A percentile compares a stretch with the other conserved stretches of the same genome.
phyloP scores from a whole-genome alignment of 1,140 invertebrate genomes.

The Copidosoma floridanum region DNA sequence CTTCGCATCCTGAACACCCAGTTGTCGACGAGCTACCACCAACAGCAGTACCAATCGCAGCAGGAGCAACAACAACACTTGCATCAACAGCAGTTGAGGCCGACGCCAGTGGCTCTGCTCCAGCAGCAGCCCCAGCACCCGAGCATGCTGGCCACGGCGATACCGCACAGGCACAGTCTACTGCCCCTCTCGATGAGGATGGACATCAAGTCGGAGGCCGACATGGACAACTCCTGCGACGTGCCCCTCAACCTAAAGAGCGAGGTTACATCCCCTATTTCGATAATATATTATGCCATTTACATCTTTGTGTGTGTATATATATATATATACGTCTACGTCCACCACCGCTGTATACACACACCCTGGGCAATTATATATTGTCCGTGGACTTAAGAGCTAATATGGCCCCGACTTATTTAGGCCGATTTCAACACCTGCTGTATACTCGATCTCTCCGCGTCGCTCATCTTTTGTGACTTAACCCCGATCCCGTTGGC shows the following conservation, averaged over 20 bases:
- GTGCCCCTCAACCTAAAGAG: constrained; percentile 55
- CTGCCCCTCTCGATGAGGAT: constrained; percentile 47
- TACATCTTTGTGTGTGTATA: too few species aligned
- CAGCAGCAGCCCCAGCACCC: constrained; percentile 52
- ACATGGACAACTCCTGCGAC: constrained; percentile 53
- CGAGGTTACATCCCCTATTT: constrained; percentile 45
- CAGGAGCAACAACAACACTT: constrained; percentile 46
- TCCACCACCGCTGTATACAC: too few species aligned
- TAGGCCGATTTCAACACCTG: constrained; percentile 4
- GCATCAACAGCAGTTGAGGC: constrained; percentile 48
- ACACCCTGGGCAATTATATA: too few species aligned
- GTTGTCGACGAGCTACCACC: constrained; percentile 51
- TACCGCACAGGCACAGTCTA: constrained; percentile 52
- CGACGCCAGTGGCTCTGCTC: constrained; percentile 45
- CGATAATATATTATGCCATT: too few species aligned
- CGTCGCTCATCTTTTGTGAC: constrained; percentile 22
- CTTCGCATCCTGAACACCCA: constrained; percentile 54
- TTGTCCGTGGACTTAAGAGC: too few species aligned
- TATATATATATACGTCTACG: too few species aligned
- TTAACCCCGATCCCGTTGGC: constrained; percentile 21
- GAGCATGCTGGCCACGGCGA: constrained; percentile 55
- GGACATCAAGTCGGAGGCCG: constrained; percentile 51
- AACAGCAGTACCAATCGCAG: constrained; percentile 37
- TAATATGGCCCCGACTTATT: too few species aligned
- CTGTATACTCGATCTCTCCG: constrained; percentile 13